phyloP scores from a whole-genome alignment of 2,797 vertebrate genomes.

The Characodon lateralis region DNA sequence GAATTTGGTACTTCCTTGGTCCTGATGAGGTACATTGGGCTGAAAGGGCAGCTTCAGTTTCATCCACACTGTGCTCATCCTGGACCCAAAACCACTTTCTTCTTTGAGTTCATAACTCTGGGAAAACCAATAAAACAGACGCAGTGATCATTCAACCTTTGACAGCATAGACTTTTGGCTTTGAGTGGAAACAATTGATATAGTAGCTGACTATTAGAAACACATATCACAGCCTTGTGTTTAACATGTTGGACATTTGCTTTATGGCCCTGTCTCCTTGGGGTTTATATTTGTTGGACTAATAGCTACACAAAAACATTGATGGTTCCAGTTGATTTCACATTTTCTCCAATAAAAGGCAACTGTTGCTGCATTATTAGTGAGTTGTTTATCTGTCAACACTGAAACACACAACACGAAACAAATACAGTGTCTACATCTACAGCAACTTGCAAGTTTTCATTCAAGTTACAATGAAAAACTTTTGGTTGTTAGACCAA shows the following conservation, averaged over 20 bases:
- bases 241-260: too few relatives aligned
- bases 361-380: not conserved
- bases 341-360: not conserved
- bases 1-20: conserved; percentile 83
- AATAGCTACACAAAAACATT: too few relatives aligned
- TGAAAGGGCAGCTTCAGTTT: conserved; percentile 90
- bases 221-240: too few relatives aligned
- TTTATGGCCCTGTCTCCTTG: not conserved
- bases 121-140: conserved; percentile 9
- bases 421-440: not conserved
- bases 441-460: not conserved
- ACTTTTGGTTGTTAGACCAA: not conserved
- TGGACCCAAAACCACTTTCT: conserved; percentile 86
- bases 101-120: conserved; percentile 94
- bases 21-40: conserved; percentile 86
- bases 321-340: not conserved
- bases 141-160: not conserved
- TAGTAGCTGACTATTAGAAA: too few relatives aligned
- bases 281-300: not conserved
- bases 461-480: not conserved
- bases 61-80: conserved; percentile 84
- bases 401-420: not conserved
- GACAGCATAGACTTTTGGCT: not conserved
- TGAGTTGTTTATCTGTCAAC: not conserved
- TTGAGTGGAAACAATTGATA: not conserved